Evolutionary conservation across 1,140 invertebrate genomes (phyloP), one percentile per base, ranked within the genome.

Genomic region (Drosophila yakuba): DNA sequence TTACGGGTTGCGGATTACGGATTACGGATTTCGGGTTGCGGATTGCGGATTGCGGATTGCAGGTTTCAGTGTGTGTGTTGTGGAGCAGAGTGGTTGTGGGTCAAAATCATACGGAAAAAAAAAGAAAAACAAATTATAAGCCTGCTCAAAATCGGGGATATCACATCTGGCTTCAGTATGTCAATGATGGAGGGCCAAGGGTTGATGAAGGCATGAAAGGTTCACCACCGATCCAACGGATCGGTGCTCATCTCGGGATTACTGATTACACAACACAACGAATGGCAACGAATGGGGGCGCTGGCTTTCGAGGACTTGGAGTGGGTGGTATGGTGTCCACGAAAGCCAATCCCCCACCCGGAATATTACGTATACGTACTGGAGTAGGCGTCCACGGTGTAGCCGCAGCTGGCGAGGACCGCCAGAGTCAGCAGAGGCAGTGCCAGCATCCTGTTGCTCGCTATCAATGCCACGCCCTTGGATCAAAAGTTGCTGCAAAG

Each of bases 331-430:
- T 12, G 32, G 3, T 17, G 3, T 28, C 20, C 36, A 11, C 10
- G n/a, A 23, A 45, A 10, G 28, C 48, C 48, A 7, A 7, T 8
- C 28, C n/a, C n/a, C 25, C 48, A 28, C 48, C 28, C 28, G 32
- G 10, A 52, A 71, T 48, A 84, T 75, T 60, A 74, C 72, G 73
- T 75, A 80, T 91, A 92, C 91, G 75, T 91, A 92, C 91, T 92
- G 62, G 91, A 92, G 45, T 92, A 92, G 25, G 85, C 91, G 23
- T 88, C 84, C 73, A 85, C 91, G 63, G 41, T 51, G 45, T 20
- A 89, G 35, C 59, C 82, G 69, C 64, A 86, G 55, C 68, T 74
- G 35, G 63, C 57, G 48, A 88, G 28, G 54, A 86, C 36, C 52
- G 68, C 73, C 35, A 71, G 7, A n/a, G 51, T 54, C 47, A 89